Evolutionary conservation across 1,140 invertebrate genomes (phyloP).

Genomic region (Ooceraea biroi): DNA sequence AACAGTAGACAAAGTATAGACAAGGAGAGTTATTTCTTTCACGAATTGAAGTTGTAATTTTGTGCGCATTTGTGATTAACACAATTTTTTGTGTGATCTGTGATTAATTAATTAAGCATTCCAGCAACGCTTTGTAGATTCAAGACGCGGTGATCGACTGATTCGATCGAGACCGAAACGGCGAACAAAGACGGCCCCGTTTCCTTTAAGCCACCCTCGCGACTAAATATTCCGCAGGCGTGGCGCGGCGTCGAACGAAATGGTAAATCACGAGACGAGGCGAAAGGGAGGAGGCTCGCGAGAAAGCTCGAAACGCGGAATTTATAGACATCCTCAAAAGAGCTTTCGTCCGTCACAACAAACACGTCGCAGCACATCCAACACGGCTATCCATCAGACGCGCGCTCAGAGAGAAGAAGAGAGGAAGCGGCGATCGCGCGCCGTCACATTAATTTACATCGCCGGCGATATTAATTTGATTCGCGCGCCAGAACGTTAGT

Average conservation of each 20-base stretch:
- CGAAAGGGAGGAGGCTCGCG: conserved; percentile 2
- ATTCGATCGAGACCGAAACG: conserved; percentile 5
- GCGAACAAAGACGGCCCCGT: conserved; percentile 26
- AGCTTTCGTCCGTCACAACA: conserved; percentile 77
- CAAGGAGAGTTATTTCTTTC: no score
- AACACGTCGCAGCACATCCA: conserved; percentile 71
- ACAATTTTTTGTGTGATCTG: no score
- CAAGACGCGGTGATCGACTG: not conserved
- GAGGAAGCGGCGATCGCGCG: not conserved
- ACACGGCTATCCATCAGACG: conserved; percentile 64
- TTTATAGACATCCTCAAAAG: conserved; percentile 73
- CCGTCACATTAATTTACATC: conserved; percentile 41
- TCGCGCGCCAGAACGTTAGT: not conserved
- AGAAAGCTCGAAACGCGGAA: conserved; percentile 69
- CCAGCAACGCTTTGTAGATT: not conserved
- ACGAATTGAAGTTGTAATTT: no score
- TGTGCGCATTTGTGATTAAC: no score
- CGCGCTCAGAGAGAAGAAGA: not conserved
- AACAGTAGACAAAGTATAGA: no score
- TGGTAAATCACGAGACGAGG: conserved; percentile 61
- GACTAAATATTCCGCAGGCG: conserved; percentile 48
- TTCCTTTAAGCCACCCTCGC: not conserved
- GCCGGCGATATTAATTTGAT: conserved; percentile 15
- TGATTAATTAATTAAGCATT: no score
- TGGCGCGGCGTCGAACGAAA: conserved; percentile 54